Conservation (phyloP, 2,888 invertebrate genomes). For the Drosophila demipolita region DNA sequence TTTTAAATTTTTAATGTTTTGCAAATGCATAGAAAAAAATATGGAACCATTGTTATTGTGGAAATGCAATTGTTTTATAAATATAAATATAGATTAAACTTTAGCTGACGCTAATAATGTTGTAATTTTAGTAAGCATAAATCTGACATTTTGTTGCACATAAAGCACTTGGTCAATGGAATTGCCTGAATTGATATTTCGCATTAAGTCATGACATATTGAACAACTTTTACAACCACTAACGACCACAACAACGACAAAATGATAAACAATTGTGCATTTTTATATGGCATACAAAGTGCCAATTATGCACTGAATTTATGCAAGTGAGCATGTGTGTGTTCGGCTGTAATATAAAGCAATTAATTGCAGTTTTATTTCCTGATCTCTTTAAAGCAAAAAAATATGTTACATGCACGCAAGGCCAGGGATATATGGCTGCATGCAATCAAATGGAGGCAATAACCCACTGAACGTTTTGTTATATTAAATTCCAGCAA, state of each 20-base stretch:
- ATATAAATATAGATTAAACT: not conserved
- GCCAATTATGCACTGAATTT: conserved; percentile 10
- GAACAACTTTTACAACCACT: conserved; percentile 19
- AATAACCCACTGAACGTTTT: conserved; percentile 48
- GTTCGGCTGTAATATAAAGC: conserved; percentile 37
- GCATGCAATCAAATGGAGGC: not conserved
- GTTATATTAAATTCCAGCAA: conserved; percentile 60
- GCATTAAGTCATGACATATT: conserved; percentile 14
- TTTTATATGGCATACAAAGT: conserved; percentile 39
- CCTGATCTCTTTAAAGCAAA: conserved; percentile 48
- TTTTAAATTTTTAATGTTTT: not conserved
- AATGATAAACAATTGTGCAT: conserved; percentile 34
- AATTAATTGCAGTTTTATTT: conserved; percentile 72
- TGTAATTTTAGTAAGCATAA: not conserved
- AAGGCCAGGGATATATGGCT: not conserved
- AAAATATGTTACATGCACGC: conserved; percentile 62
- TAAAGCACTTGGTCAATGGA: conserved; percentile 38
- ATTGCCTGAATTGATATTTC: conserved; percentile 21
- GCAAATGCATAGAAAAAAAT: not conserved
- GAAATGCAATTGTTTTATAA: not conserved
- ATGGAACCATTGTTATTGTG: not conserved
- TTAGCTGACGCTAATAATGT: not conserved
- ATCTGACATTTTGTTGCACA: conserved; percentile 18
- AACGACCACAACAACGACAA: conserved; percentile 18
- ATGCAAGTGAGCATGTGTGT: conserved; percentile 21